These are phyloP conservation scores for Leptatherina wallacei DNA, from an alignment of 2,797 vertebrate genomes.

Conservation along the genomic window DNA sequence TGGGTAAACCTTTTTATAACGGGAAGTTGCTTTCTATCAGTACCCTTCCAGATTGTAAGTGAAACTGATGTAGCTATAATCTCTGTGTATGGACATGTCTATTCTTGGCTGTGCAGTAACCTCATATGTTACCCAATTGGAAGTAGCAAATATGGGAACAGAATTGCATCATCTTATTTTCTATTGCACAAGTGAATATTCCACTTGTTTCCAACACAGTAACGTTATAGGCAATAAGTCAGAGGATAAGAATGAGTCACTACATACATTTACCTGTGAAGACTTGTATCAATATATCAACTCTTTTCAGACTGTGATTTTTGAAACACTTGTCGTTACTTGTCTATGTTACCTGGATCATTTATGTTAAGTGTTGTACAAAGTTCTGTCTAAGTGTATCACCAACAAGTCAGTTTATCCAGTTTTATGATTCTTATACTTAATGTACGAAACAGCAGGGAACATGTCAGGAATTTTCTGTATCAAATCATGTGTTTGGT, in stretches of 20 bases:
- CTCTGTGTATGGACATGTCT: neutral
- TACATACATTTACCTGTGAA: neutral
- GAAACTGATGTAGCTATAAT: conserved; percentile 19
- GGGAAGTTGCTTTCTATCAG: neutral
- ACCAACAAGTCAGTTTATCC: neutral
- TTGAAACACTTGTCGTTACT: neutral
- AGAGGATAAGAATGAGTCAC: neutral
- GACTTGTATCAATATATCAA: neutral
- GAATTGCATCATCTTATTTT: conserved; percentile 15
- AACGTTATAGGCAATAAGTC: neutral
- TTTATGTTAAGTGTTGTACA: neutral
- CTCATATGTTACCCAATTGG: rapidly evolving
- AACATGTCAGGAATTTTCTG: neutral
- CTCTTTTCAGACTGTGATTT: neutral
- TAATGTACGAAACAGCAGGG: neutral
- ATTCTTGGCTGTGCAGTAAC: neutral
- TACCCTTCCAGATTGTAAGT: neutral
- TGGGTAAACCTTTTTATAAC: neutral
- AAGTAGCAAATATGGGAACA: conserved; percentile 19
- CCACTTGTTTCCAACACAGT: neutral
- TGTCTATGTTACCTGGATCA: neutral
- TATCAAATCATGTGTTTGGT: no score
- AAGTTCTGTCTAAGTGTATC: neutral
- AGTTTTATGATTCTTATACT: neutral
- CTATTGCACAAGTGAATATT: neutral